Evolutionary conservation across 2,113 vertebrate species (phyloP), one percentile per base, ranked within the genome.

Genomic region (Carassius carassius): DNA sequence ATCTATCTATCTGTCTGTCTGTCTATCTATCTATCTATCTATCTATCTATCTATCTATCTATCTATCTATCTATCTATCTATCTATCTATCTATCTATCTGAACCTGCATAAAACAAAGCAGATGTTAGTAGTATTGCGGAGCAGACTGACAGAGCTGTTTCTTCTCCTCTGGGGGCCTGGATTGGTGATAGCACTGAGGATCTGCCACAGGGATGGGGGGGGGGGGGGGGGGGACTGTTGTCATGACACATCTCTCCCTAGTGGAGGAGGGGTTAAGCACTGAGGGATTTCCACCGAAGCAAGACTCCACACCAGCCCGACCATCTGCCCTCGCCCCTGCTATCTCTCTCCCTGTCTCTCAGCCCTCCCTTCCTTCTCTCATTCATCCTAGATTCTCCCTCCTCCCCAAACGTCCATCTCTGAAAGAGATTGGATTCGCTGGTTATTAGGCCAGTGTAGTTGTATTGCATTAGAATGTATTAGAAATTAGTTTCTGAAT

Each of bases 191-290:
- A 74, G 74, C 56, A 65, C 32, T 83, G 79, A 54, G 73, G 62
- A 73, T 82, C 54, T 82, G 83, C 16, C 7, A 9, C 62, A 70
- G 75, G 77, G 76, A 51, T 47, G 35, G 35, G 76, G 84, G 82
- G 82, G 75, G 77, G 76, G 37, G 58, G 35, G 35, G 76, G 84
- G 82, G 82, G 65, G 41, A 58, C 44, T 79, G 81, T 86, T 83
- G 81, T 83, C 77, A 86, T 86, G 81, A 78, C 72, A 75, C 84
- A 88, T 86, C 77, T 88, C 84, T 88, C 77, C 87, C 78, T 75
- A 78, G 85, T 86, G 87, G 82, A 88, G 87, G 87, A 86, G 85
- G 87, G 84, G 84, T 88, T 84, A 88, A 88, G 87, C 84, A 86
- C 87, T 86, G 73, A 84, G 78, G 78, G 87, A 88, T 88, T 88